phyloP scores from a whole-genome alignment of 2,888 invertebrate species.

The Epistrophe grossulariae region DNA sequence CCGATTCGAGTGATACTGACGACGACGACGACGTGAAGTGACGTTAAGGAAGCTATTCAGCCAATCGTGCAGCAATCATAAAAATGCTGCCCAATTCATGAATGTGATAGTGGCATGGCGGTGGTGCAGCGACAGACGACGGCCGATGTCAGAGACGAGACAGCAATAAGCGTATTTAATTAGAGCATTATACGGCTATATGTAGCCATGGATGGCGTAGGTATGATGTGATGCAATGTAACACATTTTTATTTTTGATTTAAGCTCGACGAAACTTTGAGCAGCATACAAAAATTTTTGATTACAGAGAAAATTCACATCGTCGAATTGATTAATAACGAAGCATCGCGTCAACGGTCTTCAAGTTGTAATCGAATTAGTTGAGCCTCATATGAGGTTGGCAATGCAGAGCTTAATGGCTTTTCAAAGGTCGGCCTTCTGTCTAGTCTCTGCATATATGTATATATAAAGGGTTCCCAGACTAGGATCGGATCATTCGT shows the following conservation, averaged over 20 bases:
- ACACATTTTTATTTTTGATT: constrained; percentile 44
- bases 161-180: constrained; percentile 62
- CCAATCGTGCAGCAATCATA: constrained; percentile 59
- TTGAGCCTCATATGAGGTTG: constrained; percentile 46
- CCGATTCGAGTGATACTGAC: neutral
- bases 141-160: neutral
- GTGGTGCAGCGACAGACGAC: too few species aligned
- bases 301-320: constrained; percentile 33
- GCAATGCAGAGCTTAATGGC: constrained; percentile 59
- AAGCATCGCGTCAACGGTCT: constrained; percentile 2
- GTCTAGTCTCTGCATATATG: neutral
- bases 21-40: neutral
- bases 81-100: constrained; percentile 52
- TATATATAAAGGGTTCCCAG: constrained; percentile 37
- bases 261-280: constrained; percentile 2
- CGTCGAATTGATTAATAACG: constrained; percentile 40
- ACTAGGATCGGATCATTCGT: constrained; percentile 31
- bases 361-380: constrained; percentile 55
- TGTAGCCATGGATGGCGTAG: neutral
- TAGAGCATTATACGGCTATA: constrained; percentile 47
- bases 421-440: constrained; percentile 44
- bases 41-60: constrained; percentile 51
- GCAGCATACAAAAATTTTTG: constrained; percentile 43
- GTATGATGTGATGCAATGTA: constrained; percentile 53
- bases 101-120: constrained; percentile 1